Conservation (phyloP, 1,140 invertebrate genomes). For the Pseudomyrmex gracilis region DNA sequence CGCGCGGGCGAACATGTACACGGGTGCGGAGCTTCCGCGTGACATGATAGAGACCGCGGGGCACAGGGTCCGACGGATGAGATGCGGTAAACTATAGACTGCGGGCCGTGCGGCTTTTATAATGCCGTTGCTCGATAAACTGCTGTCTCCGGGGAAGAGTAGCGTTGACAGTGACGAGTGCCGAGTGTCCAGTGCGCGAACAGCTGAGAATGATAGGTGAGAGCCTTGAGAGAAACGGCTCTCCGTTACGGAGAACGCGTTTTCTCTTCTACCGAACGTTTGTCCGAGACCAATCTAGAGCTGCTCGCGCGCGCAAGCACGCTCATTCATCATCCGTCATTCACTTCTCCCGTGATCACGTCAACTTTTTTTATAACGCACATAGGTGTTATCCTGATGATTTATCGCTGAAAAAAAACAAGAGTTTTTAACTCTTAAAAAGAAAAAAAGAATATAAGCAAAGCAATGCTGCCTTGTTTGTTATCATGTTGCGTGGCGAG, state of each 20-base stretch:
- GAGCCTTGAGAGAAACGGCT: slow-evolving; percentile 49
- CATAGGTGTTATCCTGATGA: too few species aligned
- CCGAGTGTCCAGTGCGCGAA: slow-evolving; percentile 60
- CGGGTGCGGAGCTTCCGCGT: slow-evolving; percentile 74
- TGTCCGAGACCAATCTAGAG: neutral
- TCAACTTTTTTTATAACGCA: neutral
- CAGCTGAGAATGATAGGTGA: slow-evolving; percentile 75
- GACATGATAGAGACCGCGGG: slow-evolving; percentile 80
- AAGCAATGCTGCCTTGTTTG: too few species aligned
- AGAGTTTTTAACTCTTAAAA: neutral
- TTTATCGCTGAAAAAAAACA: neutral
- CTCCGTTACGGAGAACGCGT: slow-evolving; percentile 30
- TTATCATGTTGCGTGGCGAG: neutral
- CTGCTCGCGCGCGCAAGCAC: neutral
- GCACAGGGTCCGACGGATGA: slow-evolving; percentile 72
- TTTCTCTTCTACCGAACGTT: neutral
- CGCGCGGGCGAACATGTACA: slow-evolving; percentile 75
- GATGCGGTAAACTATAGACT: slow-evolving; percentile 75
- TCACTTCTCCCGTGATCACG: neutral
- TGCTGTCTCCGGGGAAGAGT: slow-evolving; percentile 80
- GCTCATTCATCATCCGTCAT: neutral
- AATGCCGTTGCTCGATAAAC: slow-evolving; percentile 86
- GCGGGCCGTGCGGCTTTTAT: slow-evolving; percentile 71
- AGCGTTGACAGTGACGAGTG: slow-evolving; percentile 69
- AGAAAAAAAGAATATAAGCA: too few species aligned